Evolutionary conservation across 2,888 invertebrate species (phyloP).

Genomic region (Drosophila paramelanica): DNA sequence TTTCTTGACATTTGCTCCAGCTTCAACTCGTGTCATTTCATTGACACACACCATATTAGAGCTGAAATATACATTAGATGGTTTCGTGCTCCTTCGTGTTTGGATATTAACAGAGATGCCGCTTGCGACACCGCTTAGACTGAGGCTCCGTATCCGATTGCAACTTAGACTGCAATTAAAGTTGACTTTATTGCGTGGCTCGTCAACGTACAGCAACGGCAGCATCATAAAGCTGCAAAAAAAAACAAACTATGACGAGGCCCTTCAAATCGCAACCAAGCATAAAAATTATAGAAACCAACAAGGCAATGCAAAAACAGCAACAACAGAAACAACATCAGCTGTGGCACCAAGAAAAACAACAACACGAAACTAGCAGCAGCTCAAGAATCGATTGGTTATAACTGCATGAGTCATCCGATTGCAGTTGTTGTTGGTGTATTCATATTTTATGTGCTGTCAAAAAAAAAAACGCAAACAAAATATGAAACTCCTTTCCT

Average conservation of each 20-base stretch:
- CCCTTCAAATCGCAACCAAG: conserved; percentile 67
- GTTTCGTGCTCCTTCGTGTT: conserved; percentile 14
- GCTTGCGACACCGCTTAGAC: conserved; percentile 63
- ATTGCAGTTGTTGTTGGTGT: conserved; percentile 32
- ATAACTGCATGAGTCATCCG: conserved; percentile 60
- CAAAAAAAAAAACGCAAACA: conserved; percentile 47
- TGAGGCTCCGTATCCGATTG: conserved; percentile 56
- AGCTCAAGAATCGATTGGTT: conserved; percentile 48
- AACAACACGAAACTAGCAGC: conserved; percentile 38
- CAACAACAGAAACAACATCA: conserved; percentile 23
- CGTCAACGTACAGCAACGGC: conserved; percentile 11
- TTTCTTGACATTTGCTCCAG: conserved; percentile 15
- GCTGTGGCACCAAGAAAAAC: conserved; percentile 8
- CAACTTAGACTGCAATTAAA: conserved; percentile 69
- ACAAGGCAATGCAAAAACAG: conserved; percentile 40
- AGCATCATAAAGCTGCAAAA: conserved; percentile 35
- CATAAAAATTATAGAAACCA: conserved; percentile 64
- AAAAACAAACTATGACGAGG: conserved; percentile 62
- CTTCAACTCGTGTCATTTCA: conserved; percentile 29
- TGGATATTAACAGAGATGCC: conserved; percentile 15
- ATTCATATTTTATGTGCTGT: conserved; percentile 69
- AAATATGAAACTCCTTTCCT: conserved; percentile 58
- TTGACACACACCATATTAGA: conserved; percentile 38
- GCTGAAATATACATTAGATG: conserved; percentile 1
- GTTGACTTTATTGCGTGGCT: conserved; percentile 57